Conservation (phyloP, 2,888 invertebrate species). For the Synanthedon tipuliformis region DNA sequence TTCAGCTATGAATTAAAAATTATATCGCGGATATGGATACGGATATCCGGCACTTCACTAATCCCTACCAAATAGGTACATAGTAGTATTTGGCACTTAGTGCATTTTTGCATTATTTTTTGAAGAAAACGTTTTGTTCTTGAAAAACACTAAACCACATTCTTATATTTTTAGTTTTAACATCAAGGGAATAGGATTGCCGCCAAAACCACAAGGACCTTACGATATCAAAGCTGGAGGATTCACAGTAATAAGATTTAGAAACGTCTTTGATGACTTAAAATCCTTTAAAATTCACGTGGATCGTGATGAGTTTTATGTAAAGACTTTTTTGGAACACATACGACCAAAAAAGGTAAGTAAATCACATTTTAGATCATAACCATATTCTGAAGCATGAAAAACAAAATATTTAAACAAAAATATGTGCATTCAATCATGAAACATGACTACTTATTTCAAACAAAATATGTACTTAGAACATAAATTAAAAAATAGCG, state of each 20-base stretch:
- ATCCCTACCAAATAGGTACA: too few species aligned
- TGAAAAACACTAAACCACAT: neutral
- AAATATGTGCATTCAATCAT: too few species aligned
- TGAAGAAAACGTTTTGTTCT: neutral
- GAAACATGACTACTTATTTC: too few species aligned
- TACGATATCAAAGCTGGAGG: constrained; percentile 40
- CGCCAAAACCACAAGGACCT: constrained; percentile 54
- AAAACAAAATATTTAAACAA: too few species aligned
- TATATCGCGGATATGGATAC: too few species aligned
- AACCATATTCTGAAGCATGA: too few species aligned
- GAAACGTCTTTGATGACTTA: constrained; percentile 44
- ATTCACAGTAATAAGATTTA: constrained; percentile 34
- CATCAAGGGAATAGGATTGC: constrained; percentile 39
- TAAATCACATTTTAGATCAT: neutral
- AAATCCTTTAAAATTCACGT: constrained; percentile 39
- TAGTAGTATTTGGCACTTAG: neutral
- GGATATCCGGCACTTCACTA: too few species aligned
- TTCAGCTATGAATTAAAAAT: too few species aligned
- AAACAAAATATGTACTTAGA: too few species aligned
- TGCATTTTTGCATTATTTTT: neutral
- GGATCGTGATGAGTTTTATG: constrained; percentile 44
- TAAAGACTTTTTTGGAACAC: constrained; percentile 26
- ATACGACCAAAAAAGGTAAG: constrained; percentile 30
- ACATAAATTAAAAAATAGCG: too few species aligned
- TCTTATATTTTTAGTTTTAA: constrained; percentile 32